phyloP scores from a whole-genome alignment of 1,140 invertebrate species.

The Wasmannia auropunctata region DNA sequence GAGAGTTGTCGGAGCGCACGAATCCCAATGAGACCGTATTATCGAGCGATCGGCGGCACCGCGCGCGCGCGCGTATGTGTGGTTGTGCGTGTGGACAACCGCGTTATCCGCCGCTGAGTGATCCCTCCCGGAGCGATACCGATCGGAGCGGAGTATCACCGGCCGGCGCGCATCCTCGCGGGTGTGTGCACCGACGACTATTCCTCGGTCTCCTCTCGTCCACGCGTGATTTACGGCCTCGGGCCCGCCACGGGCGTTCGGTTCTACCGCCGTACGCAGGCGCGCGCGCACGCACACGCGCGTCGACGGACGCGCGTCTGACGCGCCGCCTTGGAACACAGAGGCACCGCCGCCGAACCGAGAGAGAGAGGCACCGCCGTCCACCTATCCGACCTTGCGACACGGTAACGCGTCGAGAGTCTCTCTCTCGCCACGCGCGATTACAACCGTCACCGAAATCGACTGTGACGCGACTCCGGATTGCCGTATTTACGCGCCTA shows the following conservation, averaged over 20 bases:
- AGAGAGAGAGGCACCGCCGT: background rate
- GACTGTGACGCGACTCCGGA: background rate
- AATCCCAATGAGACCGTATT: too few species aligned
- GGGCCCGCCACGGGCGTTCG: slow-evolving; percentile 26
- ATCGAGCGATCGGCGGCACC: background rate
- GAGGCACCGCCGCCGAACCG: background rate
- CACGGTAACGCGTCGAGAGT: slow-evolving; percentile 28
- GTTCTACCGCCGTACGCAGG: slow-evolving; percentile 24
- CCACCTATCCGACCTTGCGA: slow-evolving; percentile 39
- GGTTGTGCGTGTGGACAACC: too few species aligned
- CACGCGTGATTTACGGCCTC: slow-evolving; percentile 69
- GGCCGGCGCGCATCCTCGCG: slow-evolving; percentile 63
- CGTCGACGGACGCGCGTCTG: slow-evolving; percentile 6
- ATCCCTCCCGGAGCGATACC: slow-evolving; percentile 52
- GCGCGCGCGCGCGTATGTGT: background rate
- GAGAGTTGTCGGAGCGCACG: background rate
- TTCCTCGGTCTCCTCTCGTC: slow-evolving; percentile 42
- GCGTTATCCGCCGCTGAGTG: too few species aligned
- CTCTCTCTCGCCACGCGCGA: background rate
- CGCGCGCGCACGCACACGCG: background rate
- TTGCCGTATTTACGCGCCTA: too few species aligned
- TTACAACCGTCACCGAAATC: too few species aligned
- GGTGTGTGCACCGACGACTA: slow-evolving; percentile 68
- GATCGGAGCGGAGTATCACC: slow-evolving; percentile 58
- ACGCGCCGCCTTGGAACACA: background rate